Conservation (phyloP, 2,113 vertebrate species). For the Naja naja region DNA sequence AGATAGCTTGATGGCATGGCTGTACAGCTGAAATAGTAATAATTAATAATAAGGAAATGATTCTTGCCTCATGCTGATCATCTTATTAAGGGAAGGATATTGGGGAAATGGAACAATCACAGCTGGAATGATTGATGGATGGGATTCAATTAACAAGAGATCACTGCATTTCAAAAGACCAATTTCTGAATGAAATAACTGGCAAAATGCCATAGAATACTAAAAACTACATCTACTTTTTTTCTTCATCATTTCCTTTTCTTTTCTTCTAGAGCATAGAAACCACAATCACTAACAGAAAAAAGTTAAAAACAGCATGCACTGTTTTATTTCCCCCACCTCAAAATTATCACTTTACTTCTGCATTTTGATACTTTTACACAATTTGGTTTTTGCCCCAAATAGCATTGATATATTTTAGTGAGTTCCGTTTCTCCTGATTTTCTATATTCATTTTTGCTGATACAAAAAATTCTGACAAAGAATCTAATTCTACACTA, state of each 20-base stretch:
- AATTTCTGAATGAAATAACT: slow-evolving; percentile 47
- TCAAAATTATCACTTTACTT: neutral
- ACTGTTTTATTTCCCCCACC: neutral
- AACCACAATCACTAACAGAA: neutral
- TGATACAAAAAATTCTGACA: neutral
- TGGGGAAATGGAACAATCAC: slow-evolving; percentile 69
- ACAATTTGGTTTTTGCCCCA: neutral
- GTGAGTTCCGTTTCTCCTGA: neutral
- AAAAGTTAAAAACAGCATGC: neutral
- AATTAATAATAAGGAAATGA: slow-evolving; percentile 70
- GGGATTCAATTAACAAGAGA: slow-evolving; percentile 65
- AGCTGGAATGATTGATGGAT: slow-evolving; percentile 66
- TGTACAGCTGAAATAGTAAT: slow-evolving; percentile 60
- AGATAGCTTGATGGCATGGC: slow-evolving; percentile 59
- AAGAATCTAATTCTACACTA: neutral
- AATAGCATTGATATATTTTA: neutral
- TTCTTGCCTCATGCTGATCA: slow-evolving; percentile 67
- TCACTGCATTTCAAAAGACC: slow-evolving; percentile 59
- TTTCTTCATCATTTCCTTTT: neutral
- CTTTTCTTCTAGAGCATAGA: neutral
- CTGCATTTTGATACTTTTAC: neutral
- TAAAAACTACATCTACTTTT: neutral
- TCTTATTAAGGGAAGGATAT: slow-evolving; percentile 68
- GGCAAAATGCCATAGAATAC: slow-evolving; percentile 22
- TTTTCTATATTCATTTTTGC: neutral